Base-by-base conservation (phyloP, 53 echinoderm and acorn worm species). In the Luidia sarsii region DNA sequence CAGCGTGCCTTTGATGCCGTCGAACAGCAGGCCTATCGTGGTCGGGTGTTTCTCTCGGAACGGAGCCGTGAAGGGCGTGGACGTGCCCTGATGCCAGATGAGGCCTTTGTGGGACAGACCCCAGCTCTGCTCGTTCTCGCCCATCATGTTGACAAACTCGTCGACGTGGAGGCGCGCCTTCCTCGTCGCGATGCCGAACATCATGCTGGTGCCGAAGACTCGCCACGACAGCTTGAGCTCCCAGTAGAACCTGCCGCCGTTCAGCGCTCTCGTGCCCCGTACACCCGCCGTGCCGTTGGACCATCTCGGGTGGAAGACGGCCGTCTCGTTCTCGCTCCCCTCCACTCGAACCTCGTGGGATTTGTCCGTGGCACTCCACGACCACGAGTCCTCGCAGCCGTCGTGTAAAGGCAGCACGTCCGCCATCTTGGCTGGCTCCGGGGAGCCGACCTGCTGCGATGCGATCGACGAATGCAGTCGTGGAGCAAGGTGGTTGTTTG, bases 91-190 rank as follows among this genome's bases (percentile, higher is more conserved):
- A 48, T 96, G 93, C 97, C 97, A 96, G 4, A 91, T 50, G 7
- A 92, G 68, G 24, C 97, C 97, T 64, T 93, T 93, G 63, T 96
- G 97, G 19, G 97, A 96, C 22, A 96, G 70, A 14, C 97, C 97
- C 93, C 92, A 87, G 69, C 97, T 93, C 65, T 90, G 79, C 2
- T 59, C 62, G 66, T 93, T 81, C 50, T 96, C 97, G 4, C 93
- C 97, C 19, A 96, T 61, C 75, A 96, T 81, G 83, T 96, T 93
- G 66, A 96, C 50, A 82, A 96, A 96, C 48, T 90, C 85, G 30
- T 96, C 93, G 21, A 88, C 81, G 57, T 96, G 93, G 11, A 93
- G 88, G 22, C 97, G 82, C 48, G 93, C 67, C 43, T 68, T 50
- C 18, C 69, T 93, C 46, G 93, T 90, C 3, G 90, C 97, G 33